Conservation (phyloP, 2,113 vertebrate species). For the Dipodomys merriami region DNA sequence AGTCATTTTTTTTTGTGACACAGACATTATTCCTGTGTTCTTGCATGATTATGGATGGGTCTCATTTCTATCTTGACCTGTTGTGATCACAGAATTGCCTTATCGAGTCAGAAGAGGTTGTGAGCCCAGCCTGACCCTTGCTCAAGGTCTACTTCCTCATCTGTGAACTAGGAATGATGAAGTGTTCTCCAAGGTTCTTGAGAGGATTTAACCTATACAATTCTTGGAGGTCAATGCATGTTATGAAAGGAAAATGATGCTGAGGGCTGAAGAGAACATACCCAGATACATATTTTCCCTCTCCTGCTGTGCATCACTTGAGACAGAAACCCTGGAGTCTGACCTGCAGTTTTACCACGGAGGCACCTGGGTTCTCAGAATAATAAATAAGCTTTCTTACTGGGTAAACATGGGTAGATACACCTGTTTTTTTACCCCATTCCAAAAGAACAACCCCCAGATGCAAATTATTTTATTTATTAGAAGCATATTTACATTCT, state of each 20-base stretch:
- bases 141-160: background rate
- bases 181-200: too few relatives aligned
- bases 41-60: background rate
- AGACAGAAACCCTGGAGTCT: background rate
- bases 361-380: background rate
- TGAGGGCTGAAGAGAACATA: background rate
- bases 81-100: background rate
- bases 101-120: background rate
- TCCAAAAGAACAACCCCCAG: background rate
- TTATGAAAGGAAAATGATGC: background rate
- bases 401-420: accelerated
- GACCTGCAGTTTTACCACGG: background rate
- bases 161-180: background rate
- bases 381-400: background rate
- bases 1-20: slow-evolving; percentile 18
- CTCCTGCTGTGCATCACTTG: background rate
- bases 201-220: background rate
- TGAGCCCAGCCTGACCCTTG: background rate
- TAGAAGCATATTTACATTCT: slow-evolving; percentile 83
- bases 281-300: background rate
- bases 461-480: slow-evolving; percentile 80
- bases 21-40: background rate
- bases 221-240: background rate
- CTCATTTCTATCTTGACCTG: slow-evolving; percentile 22
- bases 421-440: background rate